Conservation (phyloP, 2,797 vertebrate genomes). For the Monodelphis domestica region DNA sequence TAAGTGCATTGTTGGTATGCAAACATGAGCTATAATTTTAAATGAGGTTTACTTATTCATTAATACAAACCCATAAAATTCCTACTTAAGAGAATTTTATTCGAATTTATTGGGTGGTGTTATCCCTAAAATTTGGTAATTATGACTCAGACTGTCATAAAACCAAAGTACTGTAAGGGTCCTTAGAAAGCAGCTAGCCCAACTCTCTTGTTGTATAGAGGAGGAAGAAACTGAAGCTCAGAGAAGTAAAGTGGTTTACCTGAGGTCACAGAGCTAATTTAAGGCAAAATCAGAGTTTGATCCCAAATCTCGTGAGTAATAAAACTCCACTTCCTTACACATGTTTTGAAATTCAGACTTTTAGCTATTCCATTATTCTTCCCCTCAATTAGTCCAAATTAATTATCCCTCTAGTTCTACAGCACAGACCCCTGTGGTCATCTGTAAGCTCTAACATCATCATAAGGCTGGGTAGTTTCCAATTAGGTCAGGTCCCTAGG, state of each 20-base stretch:
- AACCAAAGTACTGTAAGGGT: neutral
- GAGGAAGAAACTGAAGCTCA: neutral
- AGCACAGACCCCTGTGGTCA: neutral
- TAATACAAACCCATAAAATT: neutral
- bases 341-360: neutral
- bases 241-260: neutral
- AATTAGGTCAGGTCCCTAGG: conserved; percentile 9
- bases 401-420: neutral
- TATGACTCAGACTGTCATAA: neutral
- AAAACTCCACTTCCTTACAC: conserved; percentile 8
- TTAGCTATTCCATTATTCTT: conserved; percentile 6
- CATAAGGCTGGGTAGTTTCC: conserved; percentile 17
- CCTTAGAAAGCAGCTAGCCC: neutral
- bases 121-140: neutral
- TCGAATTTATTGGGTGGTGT: neutral
- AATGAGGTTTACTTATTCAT: conserved; percentile 18
- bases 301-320: neutral
- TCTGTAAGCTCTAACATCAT: neutral
- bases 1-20: conserved; percentile 20
- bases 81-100: neutral
- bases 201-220: neutral
- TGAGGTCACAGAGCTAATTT: neutral
- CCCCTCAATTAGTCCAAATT: neutral
- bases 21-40: neutral
- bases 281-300: neutral